Evolutionary conservation across 2,113 vertebrate genomes (phyloP).

Genomic region (Oxygymnocypris stewartii): DNA sequence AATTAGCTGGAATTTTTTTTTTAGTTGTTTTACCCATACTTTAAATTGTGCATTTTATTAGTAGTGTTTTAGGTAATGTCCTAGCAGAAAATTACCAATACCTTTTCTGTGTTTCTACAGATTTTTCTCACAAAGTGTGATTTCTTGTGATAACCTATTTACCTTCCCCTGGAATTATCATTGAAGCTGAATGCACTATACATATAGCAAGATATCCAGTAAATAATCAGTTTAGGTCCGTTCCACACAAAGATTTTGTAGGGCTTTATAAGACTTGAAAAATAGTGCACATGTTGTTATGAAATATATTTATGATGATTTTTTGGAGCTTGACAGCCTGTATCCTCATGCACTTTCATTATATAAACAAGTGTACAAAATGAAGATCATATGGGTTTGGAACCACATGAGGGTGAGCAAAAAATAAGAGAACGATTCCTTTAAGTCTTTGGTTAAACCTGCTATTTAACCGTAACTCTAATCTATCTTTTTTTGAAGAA

Average conservation of each 20-base stretch:
- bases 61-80: background rate
- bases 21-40: background rate
- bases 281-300: background rate
- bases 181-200: background rate
- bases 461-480: background rate
- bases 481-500: background rate
- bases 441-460: background rate
- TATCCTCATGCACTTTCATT: background rate
- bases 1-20: no score
- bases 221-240: background rate
- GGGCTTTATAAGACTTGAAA: background rate
- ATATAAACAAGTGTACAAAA: background rate
- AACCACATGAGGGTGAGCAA: background rate
- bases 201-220: background rate
- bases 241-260: background rate
- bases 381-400: constrained; percentile 2
- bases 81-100: background rate
- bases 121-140: background rate
- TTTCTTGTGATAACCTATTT: background rate
- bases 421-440: background rate
- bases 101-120: background rate
- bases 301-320: background rate
- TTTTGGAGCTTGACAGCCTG: background rate
- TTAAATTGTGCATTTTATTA: background rate
- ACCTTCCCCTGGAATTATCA: background rate